Conservation (phyloP, 2,797 vertebrate genomes). For the Oreochromis grahami region DNA sequence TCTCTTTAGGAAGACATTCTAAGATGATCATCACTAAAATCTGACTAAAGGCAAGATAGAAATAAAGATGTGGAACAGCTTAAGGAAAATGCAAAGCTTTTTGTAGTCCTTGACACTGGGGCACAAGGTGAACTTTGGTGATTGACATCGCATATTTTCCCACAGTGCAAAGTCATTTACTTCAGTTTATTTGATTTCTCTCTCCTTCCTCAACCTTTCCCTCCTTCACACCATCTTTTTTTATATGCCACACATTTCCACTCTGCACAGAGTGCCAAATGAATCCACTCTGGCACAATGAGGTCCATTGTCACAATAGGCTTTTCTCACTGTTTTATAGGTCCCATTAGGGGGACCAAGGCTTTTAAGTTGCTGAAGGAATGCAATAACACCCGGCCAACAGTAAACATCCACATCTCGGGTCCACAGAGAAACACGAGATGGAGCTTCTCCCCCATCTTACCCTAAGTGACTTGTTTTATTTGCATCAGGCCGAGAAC, state of each 20-base stretch:
- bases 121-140: conserved; percentile 33
- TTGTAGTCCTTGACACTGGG: conserved; percentile 17
- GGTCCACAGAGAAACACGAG: conserved; percentile 28
- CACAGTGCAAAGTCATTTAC: conserved; percentile 46
- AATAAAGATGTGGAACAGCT: background rate
- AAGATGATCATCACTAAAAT: background rate
- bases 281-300: conserved; percentile 59
- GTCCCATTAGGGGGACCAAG: conserved; percentile 52
- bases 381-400: conserved; percentile 61
- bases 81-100: background rate
- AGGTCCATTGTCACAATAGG: conserved; percentile 55
- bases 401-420: conserved; percentile 60
- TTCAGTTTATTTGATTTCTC: conserved; percentile 56
- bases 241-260: conserved; percentile 39
- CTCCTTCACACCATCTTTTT: conserved; percentile 6
- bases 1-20: background rate
- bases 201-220: conserved; percentile 19
- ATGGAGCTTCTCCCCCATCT: conserved; percentile 23
- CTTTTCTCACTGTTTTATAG: conserved; percentile 69
- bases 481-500: conserved; percentile 57
- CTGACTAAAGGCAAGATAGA: background rate
- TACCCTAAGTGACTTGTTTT: conserved; percentile 39
- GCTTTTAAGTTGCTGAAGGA: conserved; percentile 74
- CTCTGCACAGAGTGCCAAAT: conserved; percentile 46
- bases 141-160: conserved; percentile 44